Base-by-base conservation (phyloP, 2,113 vertebrate species). In the Pomatostomus ruficeps region DNA sequence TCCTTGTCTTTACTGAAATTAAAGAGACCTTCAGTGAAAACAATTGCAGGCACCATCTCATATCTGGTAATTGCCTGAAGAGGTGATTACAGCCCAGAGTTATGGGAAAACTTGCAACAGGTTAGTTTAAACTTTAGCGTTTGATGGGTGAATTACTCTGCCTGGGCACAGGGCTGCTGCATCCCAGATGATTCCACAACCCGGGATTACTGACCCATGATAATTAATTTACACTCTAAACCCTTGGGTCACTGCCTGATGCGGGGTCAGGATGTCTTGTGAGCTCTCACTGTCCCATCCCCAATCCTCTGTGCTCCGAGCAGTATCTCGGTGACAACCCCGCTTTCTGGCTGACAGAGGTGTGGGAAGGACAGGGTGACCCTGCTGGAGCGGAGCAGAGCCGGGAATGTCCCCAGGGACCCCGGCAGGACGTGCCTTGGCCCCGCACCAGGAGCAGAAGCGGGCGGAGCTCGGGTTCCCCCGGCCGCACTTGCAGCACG, bases 361-460 rank as follows among this genome's bases (percentile, higher is more conserved):
- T n/a, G n/a, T n/a, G n/a, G 33, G 66, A 81, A 95, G 46, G 35
- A 45, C 74, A 66, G 45, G 82, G 33, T 80, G 73, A 28, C 70
- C 55, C 6, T 66, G 70, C 54, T 79, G 42, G 61, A 82, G 58
- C 36, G 55, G 15, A 62, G 58, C 59, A 82, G 81, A 31, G 45
- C 4, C 58, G 65, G 43, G 28, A 70, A 26, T 49, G 21, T 65
- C 84, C 57, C 54, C n/a, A 49, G 17, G 36, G 65, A n/a, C 15
- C 38, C 4, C 0, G 23, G 49, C 11, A 83, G 36, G 90, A 96
- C 80, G 0, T 95, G 97, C 98, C 98, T 98, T 98, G 80, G 97
- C 95, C 67, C 99, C 98, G 38, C 98, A 99, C 98, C 98, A 98
- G 97, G 98, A 98, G 9, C 99, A 99, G 98, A 98, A 99, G 81